Percentiles rank a stretch among this genome's conserved stretches.
These are phyloP conservation scores for Syngnathoides biaculeatus DNA, from an alignment of 2,113 vertebrate species.

Conservation along the genomic window DNA sequence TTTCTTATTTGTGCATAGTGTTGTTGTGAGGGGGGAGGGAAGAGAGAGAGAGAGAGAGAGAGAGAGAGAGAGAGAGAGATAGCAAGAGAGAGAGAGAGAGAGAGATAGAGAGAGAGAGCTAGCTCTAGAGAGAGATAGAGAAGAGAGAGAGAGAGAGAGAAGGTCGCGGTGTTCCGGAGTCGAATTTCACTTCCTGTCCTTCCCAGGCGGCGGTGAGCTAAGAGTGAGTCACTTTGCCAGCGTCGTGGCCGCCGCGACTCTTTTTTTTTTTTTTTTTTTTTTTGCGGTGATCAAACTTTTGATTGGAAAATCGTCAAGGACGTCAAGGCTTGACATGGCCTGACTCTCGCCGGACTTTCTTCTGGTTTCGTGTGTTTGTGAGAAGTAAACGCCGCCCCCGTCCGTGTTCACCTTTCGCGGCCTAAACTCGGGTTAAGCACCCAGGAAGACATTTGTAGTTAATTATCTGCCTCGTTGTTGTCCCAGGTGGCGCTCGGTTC, in stretches of 20 bases:
- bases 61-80: neutral
- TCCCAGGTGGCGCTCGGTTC: neutral
- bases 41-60: neutral
- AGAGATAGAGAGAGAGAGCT: neutral
- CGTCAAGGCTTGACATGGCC: neutral
- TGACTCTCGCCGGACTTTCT: neutral
- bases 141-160: neutral
- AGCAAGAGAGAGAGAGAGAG: neutral
- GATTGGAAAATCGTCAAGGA: conserved; percentile 5
- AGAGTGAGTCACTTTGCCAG: conserved; percentile 36
- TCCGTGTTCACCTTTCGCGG: conserved; percentile 3
- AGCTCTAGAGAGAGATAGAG: no score
- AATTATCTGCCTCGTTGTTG: neutral
- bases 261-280: no score
- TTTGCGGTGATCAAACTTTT: conserved; percentile 15
- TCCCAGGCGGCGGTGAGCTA: conserved; percentile 46
- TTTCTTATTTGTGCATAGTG: no score
- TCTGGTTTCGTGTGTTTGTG: neutral
- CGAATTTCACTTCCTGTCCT: conserved; percentile 78
- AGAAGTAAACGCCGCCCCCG: neutral
- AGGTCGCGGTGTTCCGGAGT: conserved; percentile 50
- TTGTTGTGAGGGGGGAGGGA: no score
- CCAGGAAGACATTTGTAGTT: neutral
- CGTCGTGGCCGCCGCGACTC: conserved; percentile 13
- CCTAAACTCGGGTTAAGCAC: neutral